A percentile compares a stretch with the other conserved stretches of the same genome.
These are phyloP conservation scores for Parazoanthus darwini DNA, from an alignment of 92 coral and sea anemone genomes.

Conservation along the genomic window DNA sequence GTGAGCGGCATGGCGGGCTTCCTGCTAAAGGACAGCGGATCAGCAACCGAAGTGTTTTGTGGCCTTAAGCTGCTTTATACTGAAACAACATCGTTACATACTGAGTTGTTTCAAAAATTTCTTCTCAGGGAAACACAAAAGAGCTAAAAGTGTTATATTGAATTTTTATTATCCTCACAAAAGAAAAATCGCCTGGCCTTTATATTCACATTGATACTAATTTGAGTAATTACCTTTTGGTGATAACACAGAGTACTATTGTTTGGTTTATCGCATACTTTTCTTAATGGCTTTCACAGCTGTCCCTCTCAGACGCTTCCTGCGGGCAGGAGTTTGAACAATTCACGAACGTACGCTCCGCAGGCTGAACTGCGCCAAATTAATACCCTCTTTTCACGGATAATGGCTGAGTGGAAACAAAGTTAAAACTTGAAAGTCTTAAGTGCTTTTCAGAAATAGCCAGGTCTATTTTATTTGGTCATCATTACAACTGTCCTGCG, in stretches of 20 bases:
- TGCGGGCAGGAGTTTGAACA: constrained; percentile 16
- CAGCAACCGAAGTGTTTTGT: neutral
- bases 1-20: neutral
- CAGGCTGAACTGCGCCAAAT: neutral
- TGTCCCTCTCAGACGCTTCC: constrained; percentile 44
- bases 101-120: neutral
- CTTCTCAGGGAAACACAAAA: neutral
- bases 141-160: neutral
- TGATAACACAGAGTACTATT: constrained; percentile 65
- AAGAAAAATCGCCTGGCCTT: neutral
- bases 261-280: constrained; percentile 71
- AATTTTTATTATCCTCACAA: neutral
- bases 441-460: neutral
- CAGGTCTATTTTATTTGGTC: neutral
- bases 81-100: neutral
- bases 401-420: neutral
- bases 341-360: constrained; percentile 26
- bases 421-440: neutral
- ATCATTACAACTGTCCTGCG: constrained; percentile 27
- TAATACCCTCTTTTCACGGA: neutral
- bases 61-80: neutral
- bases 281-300: constrained; percentile 71
- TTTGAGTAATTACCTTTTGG: constrained; percentile 63
- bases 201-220: constrained; percentile 29
- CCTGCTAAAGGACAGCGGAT: neutral